Percentiles rank a stretch among this genome's conserved stretches.
Conservation (phyloP, 2,888 invertebrate genomes). For the Scaptomyza flava region DNA sequence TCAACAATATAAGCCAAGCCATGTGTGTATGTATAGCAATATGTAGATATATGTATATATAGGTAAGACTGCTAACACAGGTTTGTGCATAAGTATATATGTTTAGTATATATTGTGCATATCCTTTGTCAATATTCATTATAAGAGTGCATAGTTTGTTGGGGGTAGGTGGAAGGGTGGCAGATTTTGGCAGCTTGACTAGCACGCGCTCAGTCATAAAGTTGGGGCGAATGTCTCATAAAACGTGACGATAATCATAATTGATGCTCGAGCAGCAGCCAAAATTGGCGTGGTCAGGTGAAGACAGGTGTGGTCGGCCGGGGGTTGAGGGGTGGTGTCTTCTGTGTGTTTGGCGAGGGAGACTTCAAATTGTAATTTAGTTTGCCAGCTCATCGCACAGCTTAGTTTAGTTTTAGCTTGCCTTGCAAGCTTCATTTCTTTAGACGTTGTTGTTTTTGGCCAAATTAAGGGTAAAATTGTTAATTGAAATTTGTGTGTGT, state of each 20-base stretch:
- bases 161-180: neutral
- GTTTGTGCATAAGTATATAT: conserved; percentile 5
- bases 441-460: conserved; percentile 54
- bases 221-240: conserved; percentile 84
- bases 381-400: conserved; percentile 44
- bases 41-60: neutral
- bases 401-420: conserved; percentile 16
- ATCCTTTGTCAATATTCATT: conserved; percentile 84
- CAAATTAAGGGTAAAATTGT: conserved; percentile 79
- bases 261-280: conserved; percentile 79
- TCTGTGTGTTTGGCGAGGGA: neutral
- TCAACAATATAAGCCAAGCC: conserved; percentile 6
- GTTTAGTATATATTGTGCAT: conserved; percentile 26
- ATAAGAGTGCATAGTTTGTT: conserved; percentile 73
- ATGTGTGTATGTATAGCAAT: neutral
- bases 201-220: conserved; percentile 79
- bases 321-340: neutral
- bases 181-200: conserved; percentile 39
- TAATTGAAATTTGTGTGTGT: conserved; percentile 75
- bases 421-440: conserved; percentile 28
- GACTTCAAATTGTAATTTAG: conserved; percentile 75
- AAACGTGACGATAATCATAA: conserved; percentile 85
- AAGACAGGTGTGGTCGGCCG: neutral
- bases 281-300: conserved; percentile 56
- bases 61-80: conserved; percentile 12